Percentiles rank a stretch among this genome's conserved stretches.
Evolutionary conservation across 2,113 vertebrate species (phyloP).

Genomic region (Muntiacus muntjak): DNA sequence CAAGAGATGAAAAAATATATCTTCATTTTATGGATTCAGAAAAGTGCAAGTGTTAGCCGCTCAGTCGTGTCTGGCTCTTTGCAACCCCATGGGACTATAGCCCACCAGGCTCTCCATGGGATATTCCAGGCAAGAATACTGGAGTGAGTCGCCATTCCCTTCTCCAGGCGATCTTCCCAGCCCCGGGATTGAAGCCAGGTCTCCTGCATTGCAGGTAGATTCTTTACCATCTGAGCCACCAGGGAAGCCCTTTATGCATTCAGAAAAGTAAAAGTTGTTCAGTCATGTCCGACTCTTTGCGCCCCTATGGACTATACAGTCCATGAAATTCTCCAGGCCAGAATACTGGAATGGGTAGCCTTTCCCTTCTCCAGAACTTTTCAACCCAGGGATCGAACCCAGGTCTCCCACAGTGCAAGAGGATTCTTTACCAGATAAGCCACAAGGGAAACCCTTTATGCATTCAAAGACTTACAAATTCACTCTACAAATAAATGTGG

Average conservation of each 20-base stretch:
- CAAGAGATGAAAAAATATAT: background rate
- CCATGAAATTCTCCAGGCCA: background rate
- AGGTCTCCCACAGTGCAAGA: background rate
- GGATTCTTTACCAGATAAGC: background rate
- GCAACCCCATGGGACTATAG: background rate
- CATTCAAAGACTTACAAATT: background rate
- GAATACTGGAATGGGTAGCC: background rate
- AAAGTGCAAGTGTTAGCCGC: background rate
- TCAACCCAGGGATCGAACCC: background rate
- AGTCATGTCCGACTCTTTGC: background rate
- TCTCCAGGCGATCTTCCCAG: background rate
- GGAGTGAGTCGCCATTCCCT: background rate
- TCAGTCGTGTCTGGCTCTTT: background rate
- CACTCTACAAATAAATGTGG: background rate
- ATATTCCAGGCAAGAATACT: background rate
- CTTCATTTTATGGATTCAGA: background rate
- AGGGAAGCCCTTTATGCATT: background rate
- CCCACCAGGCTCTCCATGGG: background rate
- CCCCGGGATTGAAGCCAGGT: background rate
- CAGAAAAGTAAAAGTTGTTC: background rate
- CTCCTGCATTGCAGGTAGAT: background rate
- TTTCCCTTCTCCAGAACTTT: background rate
- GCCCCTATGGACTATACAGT: background rate
- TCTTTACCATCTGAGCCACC: background rate
- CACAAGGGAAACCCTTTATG: background rate